Evolutionary conservation across 2,888 invertebrate genomes (phyloP).

Genomic region (Cephus pulcher): DNA sequence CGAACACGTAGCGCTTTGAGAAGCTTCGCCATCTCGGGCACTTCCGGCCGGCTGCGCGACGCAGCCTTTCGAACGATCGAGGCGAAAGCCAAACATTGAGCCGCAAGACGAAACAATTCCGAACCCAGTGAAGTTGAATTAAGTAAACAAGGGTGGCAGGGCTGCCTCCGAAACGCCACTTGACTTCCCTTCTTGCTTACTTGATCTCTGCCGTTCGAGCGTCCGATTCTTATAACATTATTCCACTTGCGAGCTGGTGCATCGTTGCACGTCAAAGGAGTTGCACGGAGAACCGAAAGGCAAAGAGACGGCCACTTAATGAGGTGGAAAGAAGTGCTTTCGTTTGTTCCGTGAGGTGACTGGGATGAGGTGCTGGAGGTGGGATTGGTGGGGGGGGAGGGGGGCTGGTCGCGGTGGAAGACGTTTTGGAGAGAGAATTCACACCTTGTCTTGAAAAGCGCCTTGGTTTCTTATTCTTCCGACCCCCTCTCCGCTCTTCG

Average conservation of each 20-base stretch:
- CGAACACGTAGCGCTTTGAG: no score
- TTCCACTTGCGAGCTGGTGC: no score
- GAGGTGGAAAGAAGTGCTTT: conserved; percentile 41
- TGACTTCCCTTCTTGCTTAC: conserved; percentile 18
- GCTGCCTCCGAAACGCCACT: no score
- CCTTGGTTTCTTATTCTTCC: conserved; percentile 33
- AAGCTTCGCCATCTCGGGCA: conserved; percentile 15
- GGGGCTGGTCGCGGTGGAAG: not conserved
- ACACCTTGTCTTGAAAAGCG: conserved; percentile 47
- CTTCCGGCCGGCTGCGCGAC: conserved; percentile 57
- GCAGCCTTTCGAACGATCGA: conserved; percentile 52
- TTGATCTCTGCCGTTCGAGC: not conserved
- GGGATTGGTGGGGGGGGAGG: not conserved
- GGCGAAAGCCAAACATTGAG: conserved; percentile 56
- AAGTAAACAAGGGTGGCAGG: conserved; percentile 46
- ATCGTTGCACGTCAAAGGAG: conserved; percentile 31
- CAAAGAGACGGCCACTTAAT: conserved; percentile 41
- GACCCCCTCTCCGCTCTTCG: conserved; percentile 11
- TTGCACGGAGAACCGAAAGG: no score
- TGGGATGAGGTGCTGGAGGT: not conserved
- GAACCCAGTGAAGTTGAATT: conserved; percentile 46
- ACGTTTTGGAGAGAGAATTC: conserved; percentile 39
- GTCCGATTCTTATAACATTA: no score
- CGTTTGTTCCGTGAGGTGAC: conserved; percentile 14
- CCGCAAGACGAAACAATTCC: conserved; percentile 61